A percentile compares a stretch with the other conserved stretches of the same genome.
Conservation (phyloP, 2,113 vertebrate species). For the Noturus placidus region DNA sequence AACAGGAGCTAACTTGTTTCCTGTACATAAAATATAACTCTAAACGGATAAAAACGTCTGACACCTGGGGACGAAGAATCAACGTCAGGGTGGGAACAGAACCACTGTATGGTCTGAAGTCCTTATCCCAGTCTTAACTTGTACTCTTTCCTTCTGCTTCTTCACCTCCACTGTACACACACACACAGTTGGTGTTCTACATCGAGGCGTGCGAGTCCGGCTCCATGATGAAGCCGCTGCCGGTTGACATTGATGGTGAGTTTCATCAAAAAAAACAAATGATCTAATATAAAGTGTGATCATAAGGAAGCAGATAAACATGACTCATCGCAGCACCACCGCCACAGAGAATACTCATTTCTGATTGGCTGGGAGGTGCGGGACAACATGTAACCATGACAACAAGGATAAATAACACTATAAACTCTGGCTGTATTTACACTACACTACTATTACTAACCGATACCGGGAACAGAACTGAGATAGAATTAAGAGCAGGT, state of each 20-base stretch:
- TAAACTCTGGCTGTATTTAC: not conserved
- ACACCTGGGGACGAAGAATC: not conserved
- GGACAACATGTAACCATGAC: not conserved
- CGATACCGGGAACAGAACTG: not conserved
- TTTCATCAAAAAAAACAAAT: constrained; percentile 23
- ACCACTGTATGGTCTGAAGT: not conserved
- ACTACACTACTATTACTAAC: not conserved
- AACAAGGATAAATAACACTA: not conserved
- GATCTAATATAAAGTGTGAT: not conserved
- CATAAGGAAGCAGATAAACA: not conserved
- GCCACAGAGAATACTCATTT: not conserved
- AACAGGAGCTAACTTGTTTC: not conserved
- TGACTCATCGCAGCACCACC: not conserved
- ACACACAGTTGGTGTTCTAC: constrained; percentile 92
- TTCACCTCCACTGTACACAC: not conserved
- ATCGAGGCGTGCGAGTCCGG: constrained; percentile 97
- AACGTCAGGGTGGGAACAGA: not conserved
- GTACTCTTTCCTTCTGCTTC: too few relatives aligned
- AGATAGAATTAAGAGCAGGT: not conserved
- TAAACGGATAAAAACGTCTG: not conserved
- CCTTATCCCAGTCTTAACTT: not conserved
- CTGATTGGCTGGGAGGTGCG: not conserved
- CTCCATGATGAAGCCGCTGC: constrained; percentile 93
- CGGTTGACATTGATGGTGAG: constrained; percentile 86
- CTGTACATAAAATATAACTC: not conserved